A percentile compares a stretch with the other conserved stretches of the same genome.
Evolutionary conservation across 1,140 invertebrate genomes (phyloP).

Genomic region (Gonioctena quinquepunctata): DNA sequence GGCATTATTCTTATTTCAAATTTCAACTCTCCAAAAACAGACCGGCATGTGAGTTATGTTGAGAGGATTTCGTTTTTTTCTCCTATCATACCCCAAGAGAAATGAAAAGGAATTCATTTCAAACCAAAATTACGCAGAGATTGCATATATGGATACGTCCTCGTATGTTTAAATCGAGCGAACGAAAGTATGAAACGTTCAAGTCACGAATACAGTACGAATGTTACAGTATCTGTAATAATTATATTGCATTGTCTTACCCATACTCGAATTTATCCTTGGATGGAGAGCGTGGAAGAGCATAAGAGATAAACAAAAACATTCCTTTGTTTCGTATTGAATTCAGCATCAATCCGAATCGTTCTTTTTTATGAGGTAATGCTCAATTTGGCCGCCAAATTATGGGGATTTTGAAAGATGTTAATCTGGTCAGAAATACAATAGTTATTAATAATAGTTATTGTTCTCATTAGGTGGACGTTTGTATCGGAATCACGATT

Average conservation of each 20-base stretch:
- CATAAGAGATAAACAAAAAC: not conserved
- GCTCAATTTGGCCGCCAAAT: not conserved
- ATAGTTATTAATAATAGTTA: not conserved
- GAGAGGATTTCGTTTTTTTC: no score
- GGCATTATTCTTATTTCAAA: no score
- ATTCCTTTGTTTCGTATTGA: not conserved
- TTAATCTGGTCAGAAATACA: not conserved
- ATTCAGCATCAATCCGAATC: not conserved
- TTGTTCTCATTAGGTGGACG: not conserved
- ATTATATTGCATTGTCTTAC: not conserved
- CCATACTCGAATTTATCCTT: not conserved
- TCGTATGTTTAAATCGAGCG: not conserved
- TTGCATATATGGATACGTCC: not conserved
- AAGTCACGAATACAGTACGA: not conserved
- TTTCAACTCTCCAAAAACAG: no score
- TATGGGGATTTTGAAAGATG: not conserved
- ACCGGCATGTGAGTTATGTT: no score
- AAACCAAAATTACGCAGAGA: no score
- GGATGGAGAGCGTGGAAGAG: not conserved
- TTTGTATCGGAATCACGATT: not conserved
- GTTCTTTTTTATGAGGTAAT: not conserved
- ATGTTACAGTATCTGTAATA: constrained; percentile 1
- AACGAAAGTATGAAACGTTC: not conserved
- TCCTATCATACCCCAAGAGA: no score
- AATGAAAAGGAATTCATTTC: no score